Conservation (phyloP, 1,140 invertebrate species). For the Muscidifurax raptorellus region DNA sequence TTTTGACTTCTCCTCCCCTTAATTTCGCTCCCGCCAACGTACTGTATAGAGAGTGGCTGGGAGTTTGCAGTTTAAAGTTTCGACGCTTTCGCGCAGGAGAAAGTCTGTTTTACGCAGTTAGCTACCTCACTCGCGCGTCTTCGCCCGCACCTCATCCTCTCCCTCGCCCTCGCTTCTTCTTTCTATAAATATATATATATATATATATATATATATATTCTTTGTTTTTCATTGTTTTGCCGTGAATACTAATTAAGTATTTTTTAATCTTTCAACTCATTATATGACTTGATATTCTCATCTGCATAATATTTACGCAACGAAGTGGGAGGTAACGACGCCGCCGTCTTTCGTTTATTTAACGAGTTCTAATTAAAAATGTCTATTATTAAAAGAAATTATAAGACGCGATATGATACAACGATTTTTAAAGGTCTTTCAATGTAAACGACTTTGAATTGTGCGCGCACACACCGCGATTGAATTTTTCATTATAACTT, state of each 20-base stretch:
- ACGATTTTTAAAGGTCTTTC: too few species aligned
- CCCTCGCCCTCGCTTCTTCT: neutral
- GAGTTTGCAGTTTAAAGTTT: constrained; percentile 43
- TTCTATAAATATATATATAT: neutral
- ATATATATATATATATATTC: too few species aligned
- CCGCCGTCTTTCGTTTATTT: constrained; percentile 12
- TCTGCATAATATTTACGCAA: constrained; percentile 38
- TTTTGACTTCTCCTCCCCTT: neutral
- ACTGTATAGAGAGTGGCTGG: neutral
- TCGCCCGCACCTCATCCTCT: neutral
- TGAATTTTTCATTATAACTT: too few species aligned
- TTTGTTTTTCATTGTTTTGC: constrained; percentile 36
- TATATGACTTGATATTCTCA: constrained; percentile 45
- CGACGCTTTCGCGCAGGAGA: constrained; percentile 9
- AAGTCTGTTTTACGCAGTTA: constrained; percentile 48
- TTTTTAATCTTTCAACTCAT: constrained; percentile 50
- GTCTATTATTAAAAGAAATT: too few species aligned
- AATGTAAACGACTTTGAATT: too few species aligned
- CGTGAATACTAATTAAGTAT: constrained; percentile 48
- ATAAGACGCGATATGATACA: neutral
- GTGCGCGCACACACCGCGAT: too few species aligned
- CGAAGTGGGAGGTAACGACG: too few species aligned
- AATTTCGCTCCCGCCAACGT: neutral
- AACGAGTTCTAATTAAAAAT: constrained; percentile 25
- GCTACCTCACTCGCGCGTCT: neutral